Evolutionary conservation across 2,888 invertebrate species (phyloP).

Genomic region (Lycocerus yunnanus): DNA sequence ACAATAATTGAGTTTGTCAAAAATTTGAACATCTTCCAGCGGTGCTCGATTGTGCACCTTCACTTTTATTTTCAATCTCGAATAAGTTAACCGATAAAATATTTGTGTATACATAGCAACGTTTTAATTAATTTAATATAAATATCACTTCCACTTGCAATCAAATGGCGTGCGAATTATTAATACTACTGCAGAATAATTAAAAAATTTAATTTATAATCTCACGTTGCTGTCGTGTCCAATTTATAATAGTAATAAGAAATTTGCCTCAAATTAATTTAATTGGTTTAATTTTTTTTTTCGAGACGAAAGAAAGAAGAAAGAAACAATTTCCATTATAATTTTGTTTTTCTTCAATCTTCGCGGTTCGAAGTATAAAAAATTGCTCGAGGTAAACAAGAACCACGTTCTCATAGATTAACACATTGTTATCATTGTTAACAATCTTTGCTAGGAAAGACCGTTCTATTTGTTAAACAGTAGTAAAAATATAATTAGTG

Average conservation of each 20-base stretch:
- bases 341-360: background rate
- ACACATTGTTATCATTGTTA: background rate
- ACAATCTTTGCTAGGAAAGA: background rate
- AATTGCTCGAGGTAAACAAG: background rate
- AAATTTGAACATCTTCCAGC: too few species aligned
- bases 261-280: background rate
- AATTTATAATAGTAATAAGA: background rate
- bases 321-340: background rate
- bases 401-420: background rate
- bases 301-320: background rate
- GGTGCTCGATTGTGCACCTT: background rate
- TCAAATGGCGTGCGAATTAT: background rate
- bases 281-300: background rate
- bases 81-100: background rate
- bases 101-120: background rate
- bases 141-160: background rate
- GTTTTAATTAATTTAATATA: background rate
- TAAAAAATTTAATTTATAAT: background rate
- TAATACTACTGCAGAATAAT: background rate
- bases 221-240: background rate
- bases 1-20: background rate
- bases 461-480: background rate
- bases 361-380: background rate
- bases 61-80: slow-evolving; percentile 1
- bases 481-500: background rate